A percentile compares a stretch with the other conserved stretches of the same genome.
Conservation (phyloP, 2,797 vertebrate species). For the Danio jaintianensis region DNA sequence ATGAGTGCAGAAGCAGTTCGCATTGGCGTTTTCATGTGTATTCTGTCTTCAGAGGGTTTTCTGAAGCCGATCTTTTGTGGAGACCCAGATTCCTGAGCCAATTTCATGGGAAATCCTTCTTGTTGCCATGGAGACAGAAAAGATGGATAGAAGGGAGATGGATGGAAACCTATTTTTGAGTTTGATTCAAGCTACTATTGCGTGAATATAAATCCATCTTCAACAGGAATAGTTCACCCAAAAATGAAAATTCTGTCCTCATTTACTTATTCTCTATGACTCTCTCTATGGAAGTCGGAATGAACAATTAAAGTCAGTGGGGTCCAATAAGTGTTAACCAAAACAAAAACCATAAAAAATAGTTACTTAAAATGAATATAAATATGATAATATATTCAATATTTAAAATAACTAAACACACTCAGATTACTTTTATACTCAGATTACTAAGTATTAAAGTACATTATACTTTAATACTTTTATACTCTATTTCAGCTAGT, state of each 20-base stretch:
- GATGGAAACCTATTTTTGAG: neutral
- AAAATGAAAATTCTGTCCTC: neutral
- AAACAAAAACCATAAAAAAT: no score
- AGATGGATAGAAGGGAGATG: neutral
- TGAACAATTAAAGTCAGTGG: neutral
- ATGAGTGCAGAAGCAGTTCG: neutral
- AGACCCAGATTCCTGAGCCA: conserved; percentile 19
- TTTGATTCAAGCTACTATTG: neutral
- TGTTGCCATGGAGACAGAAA: conserved; percentile 37
- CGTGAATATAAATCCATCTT: neutral
- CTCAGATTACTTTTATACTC: no score
- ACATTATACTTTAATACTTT: no score
- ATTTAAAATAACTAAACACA: no score
- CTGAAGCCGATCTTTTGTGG: neutral
- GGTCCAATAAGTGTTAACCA: neutral
- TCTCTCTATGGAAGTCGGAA: neutral
- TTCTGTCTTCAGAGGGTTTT: neutral
- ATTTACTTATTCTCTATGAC: neutral
- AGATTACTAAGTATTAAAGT: no score
- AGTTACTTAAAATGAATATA: neutral
- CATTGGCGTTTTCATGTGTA: neutral
- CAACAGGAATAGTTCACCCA: neutral
- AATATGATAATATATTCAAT: no score
- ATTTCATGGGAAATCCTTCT: neutral
- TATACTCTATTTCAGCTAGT: no score